Evolutionary conservation across 2,113 vertebrate species (phyloP).

Genomic region (Zootoca vivipara): DNA sequence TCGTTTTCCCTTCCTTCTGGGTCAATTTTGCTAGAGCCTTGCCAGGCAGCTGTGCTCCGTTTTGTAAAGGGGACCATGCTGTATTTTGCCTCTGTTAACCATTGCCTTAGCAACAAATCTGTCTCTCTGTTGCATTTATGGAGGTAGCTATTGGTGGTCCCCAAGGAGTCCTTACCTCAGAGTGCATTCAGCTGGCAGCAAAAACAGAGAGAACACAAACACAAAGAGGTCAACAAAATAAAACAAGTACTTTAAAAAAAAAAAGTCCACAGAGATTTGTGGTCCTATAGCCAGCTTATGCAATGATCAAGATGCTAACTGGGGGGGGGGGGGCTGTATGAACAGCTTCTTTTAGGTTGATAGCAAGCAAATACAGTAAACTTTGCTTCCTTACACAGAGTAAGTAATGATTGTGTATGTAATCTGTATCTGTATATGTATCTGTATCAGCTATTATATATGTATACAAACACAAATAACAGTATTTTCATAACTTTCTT

Average conservation of each 20-base stretch:
- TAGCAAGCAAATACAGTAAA: background rate
- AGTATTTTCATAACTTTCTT: background rate
- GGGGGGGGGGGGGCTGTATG: background rate
- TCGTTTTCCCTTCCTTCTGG: background rate
- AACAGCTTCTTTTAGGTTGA: slow-evolving; percentile 20
- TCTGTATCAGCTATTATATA: background rate
- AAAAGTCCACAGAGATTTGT: slow-evolving; percentile 37
- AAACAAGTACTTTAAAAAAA: background rate
- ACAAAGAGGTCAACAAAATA: slow-evolving; percentile 40
- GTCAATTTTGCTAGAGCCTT: background rate
- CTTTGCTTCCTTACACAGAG: background rate
- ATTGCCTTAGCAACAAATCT: slow-evolving; percentile 58
- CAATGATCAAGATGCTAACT: background rate
- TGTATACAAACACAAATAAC: slow-evolving; percentile 1
- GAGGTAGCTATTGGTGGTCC: slow-evolving; percentile 37
- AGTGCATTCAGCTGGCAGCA: slow-evolving; percentile 59
- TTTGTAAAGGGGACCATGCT: background rate
- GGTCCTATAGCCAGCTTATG: background rate
- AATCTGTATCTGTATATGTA: background rate
- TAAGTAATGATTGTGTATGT: background rate
- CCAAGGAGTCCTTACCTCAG: slow-evolving; percentile 60
- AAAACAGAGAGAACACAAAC: slow-evolving; percentile 47
- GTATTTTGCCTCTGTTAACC: slow-evolving; percentile 32
- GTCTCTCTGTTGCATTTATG: slow-evolving; percentile 43
- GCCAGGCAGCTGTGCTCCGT: background rate